Conservation (phyloP, 2,797 vertebrate genomes). For the Enteromius anoplus region DNA sequence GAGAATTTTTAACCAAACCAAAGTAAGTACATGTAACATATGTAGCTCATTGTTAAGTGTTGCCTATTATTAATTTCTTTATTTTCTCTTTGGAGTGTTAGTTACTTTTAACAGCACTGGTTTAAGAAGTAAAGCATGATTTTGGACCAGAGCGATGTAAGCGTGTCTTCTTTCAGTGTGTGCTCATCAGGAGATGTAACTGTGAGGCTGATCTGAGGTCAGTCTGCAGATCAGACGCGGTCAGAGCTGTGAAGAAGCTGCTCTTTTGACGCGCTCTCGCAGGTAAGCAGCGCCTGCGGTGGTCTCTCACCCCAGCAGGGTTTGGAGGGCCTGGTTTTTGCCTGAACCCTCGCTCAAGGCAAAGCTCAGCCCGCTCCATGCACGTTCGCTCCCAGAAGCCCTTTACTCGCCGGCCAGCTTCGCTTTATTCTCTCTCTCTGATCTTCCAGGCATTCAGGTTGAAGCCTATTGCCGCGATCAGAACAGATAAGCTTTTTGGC, state of each 20-base stretch:
- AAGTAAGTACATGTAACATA: too few relatives aligned
- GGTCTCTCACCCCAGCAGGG: conserved; percentile 76
- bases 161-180: background rate
- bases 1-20: too few relatives aligned
- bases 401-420: conserved; percentile 32
- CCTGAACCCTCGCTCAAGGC: conserved; percentile 81
- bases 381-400: conserved; percentile 55
- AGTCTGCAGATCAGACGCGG: conserved; percentile 60
- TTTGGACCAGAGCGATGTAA: background rate
- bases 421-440: conserved; percentile 63
- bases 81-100: background rate
- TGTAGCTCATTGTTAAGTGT: too few relatives aligned
- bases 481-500: conserved; percentile 80
- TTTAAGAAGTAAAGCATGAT: background rate
- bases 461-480: conserved; percentile 79
- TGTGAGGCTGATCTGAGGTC: conserved; percentile 57
- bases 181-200: conserved; percentile 32
- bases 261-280: conserved; percentile 70
- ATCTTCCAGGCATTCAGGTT: conserved; percentile 74
- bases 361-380: conserved; percentile 59
- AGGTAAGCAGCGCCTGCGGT: conserved; percentile 76
- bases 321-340: conserved; percentile 77
- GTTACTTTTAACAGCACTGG: background rate
- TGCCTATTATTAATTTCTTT: background rate
- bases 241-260: conserved; percentile 54